Percentiles rank a stretch among this genome's conserved stretches.
phyloP scores from a whole-genome alignment of 2,113 vertebrate genomes.

The Ptychochromis oligacanthus region DNA sequence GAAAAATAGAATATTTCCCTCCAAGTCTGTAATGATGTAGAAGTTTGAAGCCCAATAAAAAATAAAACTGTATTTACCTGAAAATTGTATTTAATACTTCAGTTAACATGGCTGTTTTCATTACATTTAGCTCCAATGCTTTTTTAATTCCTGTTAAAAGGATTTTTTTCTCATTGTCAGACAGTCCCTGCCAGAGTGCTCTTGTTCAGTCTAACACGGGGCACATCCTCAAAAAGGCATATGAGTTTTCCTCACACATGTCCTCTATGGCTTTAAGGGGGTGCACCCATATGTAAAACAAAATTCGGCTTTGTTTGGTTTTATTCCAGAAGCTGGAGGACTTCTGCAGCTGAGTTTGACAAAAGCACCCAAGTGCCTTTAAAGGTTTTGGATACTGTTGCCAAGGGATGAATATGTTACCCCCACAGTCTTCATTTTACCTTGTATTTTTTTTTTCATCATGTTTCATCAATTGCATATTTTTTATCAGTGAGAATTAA shows the following conservation, averaged over 20 bases:
- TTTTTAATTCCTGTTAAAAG: not conserved
- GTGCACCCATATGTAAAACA: not conserved
- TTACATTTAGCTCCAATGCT: not conserved
- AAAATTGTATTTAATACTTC: not conserved
- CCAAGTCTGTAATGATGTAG: not conserved
- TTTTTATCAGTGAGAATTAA: not conserved
- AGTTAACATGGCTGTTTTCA: not conserved
- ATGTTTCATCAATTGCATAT: not conserved
- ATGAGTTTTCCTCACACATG: not conserved
- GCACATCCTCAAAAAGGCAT: not conserved
- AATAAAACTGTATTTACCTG: not conserved
- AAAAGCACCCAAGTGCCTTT: not conserved
- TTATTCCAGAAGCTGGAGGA: not conserved
- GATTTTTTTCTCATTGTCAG: not conserved
- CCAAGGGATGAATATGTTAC: not conserved
- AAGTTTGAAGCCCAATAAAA: not conserved
- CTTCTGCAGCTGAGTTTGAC: not conserved
- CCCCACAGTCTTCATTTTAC: not conserved
- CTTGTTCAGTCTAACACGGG: not conserved
- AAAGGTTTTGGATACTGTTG: not conserved
- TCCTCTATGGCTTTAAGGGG: not conserved
- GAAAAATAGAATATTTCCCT: not conserved
- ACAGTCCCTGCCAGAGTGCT: not conserved
- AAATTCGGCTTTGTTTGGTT: not conserved
- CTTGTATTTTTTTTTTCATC: rapidly evolving